Conservation (phyloP, 1,140 invertebrate genomes). For the Caenorhabditis remanei region DNA sequence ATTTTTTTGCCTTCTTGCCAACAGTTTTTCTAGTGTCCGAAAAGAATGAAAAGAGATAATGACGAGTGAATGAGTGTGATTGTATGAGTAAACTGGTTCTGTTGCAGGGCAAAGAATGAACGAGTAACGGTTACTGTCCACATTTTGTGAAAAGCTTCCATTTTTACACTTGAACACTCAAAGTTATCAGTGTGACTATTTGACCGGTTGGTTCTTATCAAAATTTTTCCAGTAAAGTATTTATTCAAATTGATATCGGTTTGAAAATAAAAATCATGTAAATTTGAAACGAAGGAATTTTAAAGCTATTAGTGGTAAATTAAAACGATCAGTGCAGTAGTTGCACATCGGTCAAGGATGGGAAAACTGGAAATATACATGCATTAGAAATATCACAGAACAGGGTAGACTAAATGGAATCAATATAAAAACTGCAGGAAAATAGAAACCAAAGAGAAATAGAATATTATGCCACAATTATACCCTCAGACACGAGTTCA, state of each 20-base stretch:
- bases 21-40: too few species aligned
- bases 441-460: neutral
- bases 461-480: neutral
- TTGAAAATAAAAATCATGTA: too few species aligned
- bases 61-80: too few species aligned
- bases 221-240: too few species aligned
- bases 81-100: neutral
- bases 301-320: slow-evolving; percentile 20
- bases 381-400: neutral
- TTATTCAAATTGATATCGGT: too few species aligned
- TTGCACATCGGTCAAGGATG: slow-evolving; percentile 14
- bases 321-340: neutral
- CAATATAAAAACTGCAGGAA: neutral
- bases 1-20: too few species aligned
- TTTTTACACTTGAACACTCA: too few species aligned
- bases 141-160: too few species aligned
- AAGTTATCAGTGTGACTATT: too few species aligned
- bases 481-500: neutral
- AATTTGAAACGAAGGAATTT: neutral
- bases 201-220: too few species aligned
- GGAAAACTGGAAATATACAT: slow-evolving; percentile 1
- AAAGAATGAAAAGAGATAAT: too few species aligned
- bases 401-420: neutral
- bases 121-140: too few species aligned
- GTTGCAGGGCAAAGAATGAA: slow-evolving; percentile 13